phyloP scores from a whole-genome alignment of 1,140 invertebrate species.

The Drosophila nebulosa region DNA sequence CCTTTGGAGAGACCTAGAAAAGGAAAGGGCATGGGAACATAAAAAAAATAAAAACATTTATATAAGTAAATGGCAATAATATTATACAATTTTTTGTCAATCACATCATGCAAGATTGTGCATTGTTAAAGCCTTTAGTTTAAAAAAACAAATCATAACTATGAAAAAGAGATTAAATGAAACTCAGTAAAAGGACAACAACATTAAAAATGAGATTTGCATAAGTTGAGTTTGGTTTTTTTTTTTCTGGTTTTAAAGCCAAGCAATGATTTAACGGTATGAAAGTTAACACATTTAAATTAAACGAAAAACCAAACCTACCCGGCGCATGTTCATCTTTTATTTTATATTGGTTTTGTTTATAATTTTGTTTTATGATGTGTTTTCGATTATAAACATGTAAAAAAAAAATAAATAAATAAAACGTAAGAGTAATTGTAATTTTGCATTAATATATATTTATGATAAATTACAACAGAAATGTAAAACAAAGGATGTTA shows the following conservation, averaged over 20 bases:
- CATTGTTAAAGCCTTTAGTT: background rate
- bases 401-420: constrained; percentile 55
- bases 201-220: background rate
- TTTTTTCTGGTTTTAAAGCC: background rate
- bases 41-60: constrained; percentile 20
- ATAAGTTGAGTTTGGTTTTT: background rate
- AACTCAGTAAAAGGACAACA: background rate
- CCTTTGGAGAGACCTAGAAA: constrained; percentile 97
- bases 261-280: background rate
- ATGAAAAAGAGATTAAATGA: background rate
- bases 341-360: constrained; percentile 4
- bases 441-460: constrained; percentile 44
- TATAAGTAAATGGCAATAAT: constrained; percentile 12
- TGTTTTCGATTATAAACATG: constrained; percentile 47
- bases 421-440: background rate
- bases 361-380: constrained; percentile 15
- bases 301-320: constrained; percentile 46
- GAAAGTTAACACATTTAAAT: constrained; percentile 1
- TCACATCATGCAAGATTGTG: background rate
- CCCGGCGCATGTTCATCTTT: constrained; percentile 67
- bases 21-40: too few relatives aligned
- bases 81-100: background rate
- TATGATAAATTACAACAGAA: constrained; percentile 35
- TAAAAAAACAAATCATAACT: background rate
- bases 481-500: background rate